Percentiles rank a stretch among this genome's conserved stretches.
phyloP scores from a whole-genome alignment of 1,140 invertebrate genomes.

The Danaus melanippus region DNA sequence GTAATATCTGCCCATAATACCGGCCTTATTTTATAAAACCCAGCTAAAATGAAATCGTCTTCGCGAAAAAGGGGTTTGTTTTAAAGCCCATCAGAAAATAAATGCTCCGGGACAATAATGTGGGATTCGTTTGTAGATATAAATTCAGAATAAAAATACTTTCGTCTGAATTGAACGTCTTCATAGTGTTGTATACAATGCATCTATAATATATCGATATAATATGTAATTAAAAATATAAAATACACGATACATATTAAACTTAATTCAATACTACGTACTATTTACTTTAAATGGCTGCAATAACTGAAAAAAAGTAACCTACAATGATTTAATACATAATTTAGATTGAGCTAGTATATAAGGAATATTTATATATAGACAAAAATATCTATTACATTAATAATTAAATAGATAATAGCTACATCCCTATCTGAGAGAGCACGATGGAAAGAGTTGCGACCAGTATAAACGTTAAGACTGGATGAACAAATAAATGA shows the following conservation, averaged over 20 bases:
- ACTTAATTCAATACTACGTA: no score
- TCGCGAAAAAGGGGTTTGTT: conserved; percentile 69
- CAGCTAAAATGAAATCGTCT: conserved; percentile 69
- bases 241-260: no score
- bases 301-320: no score
- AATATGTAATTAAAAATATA: background rate
- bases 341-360: no score
- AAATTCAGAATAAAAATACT: conserved; percentile 69
- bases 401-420: no score
- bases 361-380: no score
- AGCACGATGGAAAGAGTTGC: conserved; percentile 49
- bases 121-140: conserved; percentile 66
- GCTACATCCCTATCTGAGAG: background rate
- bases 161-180: conserved; percentile 28
- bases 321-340: no score
- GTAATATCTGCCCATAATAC: conserved; percentile 54
- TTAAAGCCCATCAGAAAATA: conserved; percentile 71
- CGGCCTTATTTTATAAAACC: conserved; percentile 64
- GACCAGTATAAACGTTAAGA: conserved; percentile 55
- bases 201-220: conserved; percentile 5
- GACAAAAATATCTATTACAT: no score
- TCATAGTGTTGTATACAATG: conserved; percentile 12
- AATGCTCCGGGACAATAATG: conserved; percentile 69
- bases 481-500: conserved; percentile 65
- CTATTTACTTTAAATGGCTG: no score